Conservation (phyloP, 2,888 invertebrate species). For the Acrobasis suavella region DNA sequence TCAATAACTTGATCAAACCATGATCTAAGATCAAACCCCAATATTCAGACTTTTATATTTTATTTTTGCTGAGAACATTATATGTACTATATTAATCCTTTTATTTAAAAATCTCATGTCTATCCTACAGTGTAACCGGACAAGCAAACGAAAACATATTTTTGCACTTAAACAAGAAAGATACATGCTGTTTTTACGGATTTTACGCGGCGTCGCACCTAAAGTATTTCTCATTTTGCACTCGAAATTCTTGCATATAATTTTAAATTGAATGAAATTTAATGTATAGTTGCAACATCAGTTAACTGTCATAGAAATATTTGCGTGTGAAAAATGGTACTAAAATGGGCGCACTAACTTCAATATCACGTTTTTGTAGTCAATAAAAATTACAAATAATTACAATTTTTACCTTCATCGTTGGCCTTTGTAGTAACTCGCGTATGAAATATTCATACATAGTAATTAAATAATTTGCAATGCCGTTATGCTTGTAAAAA, state of each 20-base stretch:
- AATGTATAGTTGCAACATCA: background rate
- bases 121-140: background rate
- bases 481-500: conserved; percentile 48
- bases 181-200: conserved; percentile 12
- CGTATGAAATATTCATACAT: conserved; percentile 63
- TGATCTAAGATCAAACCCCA: too few relatives aligned
- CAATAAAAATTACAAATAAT: conserved; percentile 39
- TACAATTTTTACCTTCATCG: conserved; percentile 55
- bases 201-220: conserved; percentile 15
- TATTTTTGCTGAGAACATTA: background rate
- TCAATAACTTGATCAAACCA: too few relatives aligned
- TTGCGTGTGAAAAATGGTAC: conserved; percentile 7
- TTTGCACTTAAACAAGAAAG: conserved; percentile 19
- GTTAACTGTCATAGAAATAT: background rate
- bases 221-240: conserved; percentile 13
- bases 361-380: conserved; percentile 22
- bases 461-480: conserved; percentile 61
- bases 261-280: background rate
- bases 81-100: background rate
- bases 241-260: background rate
- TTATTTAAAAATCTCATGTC: background rate
- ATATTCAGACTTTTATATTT: background rate
- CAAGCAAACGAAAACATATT: conserved; percentile 4
- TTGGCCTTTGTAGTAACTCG: conserved; percentile 59
- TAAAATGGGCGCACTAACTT: conserved; percentile 11